These are phyloP conservation scores for Aphis gossypii DNA, from an alignment of 1,140 invertebrate species.

Conservation along the genomic window DNA sequence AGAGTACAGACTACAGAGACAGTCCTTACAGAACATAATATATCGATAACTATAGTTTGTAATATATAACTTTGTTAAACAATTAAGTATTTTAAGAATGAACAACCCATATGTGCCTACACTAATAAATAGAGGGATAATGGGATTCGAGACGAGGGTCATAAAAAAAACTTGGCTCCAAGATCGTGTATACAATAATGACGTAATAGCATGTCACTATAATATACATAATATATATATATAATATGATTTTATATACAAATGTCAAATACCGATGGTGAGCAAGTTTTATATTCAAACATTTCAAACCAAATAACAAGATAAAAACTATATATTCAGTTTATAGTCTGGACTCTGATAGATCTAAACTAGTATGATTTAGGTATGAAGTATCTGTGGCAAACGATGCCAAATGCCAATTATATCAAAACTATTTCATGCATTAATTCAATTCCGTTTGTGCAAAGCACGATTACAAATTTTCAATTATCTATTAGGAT, in stretches of 20 bases:
- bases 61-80: not conserved
- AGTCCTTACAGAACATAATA: not conserved
- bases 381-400: too few relatives aligned
- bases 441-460: not conserved
- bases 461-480: not conserved
- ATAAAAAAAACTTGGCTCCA: constrained; percentile 1
- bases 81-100: not conserved
- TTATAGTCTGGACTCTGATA: not conserved
- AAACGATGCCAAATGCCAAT: not conserved
- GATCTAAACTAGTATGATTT: too few relatives aligned
- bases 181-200: not conserved
- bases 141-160: not conserved
- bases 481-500: not conserved
- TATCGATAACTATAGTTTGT: not conserved
- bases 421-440: not conserved
- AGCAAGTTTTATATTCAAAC: not conserved
- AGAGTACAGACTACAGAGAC: not conserved
- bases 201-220: not conserved
- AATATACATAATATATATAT: not conserved
- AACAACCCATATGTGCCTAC: not conserved
- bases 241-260: not conserved
- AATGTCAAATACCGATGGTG: not conserved
- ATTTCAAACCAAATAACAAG: not conserved
- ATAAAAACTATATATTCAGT: not conserved
- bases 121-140: not conserved